These are phyloP conservation scores for Craterocephalus amniculus DNA, from an alignment of 2,797 vertebrate species.

Conservation along the genomic window DNA sequence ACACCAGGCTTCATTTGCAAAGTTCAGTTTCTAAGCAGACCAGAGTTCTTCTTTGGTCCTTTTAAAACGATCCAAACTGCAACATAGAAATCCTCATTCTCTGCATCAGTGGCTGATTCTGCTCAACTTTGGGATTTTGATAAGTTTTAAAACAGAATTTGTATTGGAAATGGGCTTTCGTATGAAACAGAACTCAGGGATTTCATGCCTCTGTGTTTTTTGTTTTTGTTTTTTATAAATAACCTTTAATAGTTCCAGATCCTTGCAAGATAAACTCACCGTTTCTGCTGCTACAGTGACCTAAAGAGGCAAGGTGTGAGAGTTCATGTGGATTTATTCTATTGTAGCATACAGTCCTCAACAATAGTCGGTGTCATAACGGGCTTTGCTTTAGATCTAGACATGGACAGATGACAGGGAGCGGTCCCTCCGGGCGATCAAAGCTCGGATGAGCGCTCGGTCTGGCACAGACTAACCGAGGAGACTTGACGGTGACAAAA, in stretches of 20 bases:
- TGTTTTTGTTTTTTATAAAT: background rate
- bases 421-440: constrained; percentile 41
- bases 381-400: background rate
- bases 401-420: constrained; percentile 4
- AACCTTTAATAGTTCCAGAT: background rate
- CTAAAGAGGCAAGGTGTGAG: background rate
- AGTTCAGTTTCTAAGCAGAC: too few relatives aligned
- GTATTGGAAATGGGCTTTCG: background rate
- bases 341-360: background rate
- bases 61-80: too few relatives aligned
- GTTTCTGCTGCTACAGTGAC: background rate
- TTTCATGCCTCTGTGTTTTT: background rate
- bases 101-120: too few relatives aligned
- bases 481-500: constrained; percentile 35
- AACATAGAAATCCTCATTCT: too few relatives aligned
- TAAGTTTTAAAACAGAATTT: background rate
- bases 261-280: background rate
- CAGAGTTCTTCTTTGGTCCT: too few relatives aligned
- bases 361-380: background rate
- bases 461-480: constrained; percentile 15
- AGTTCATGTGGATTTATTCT: background rate
- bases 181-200: background rate
- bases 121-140: background rate
- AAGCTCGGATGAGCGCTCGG: constrained; percentile 43
- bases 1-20: background rate